Evolutionary conservation across 2,888 invertebrate genomes (phyloP), one percentile per base, ranked within the genome.

Genomic region (Azorinus chamasolen): DNA sequence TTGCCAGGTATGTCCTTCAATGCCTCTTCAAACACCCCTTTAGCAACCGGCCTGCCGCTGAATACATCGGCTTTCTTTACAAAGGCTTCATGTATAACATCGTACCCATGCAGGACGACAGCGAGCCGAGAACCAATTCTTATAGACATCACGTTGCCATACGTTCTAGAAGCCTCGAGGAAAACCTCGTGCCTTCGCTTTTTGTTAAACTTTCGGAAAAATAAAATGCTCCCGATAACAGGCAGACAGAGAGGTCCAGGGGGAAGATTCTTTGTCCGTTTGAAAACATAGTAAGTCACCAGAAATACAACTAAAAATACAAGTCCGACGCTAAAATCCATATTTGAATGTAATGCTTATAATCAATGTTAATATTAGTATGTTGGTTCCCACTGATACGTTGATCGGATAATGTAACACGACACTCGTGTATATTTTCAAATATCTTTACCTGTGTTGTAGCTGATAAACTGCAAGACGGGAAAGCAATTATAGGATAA

Each of bases 141-240:
- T 8, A 77, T 45, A n/a, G 75, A 32, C 50, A 64, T 81, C 2
- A 85, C 45, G 10, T 72, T 64, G 0, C 84, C 84, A 37, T 83
- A 74, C 39, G 63, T 41, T 27, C 41, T 25, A 5, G 48, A 37
- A 20, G 69, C n/a, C 16, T 76, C 61, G 25, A 20, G 37, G 43
- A 80, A 24, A n/a, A 51, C 18, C 48, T 54, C 24, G 24, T 76
- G 64, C 16, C 54, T 54, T 32, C 64, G 45, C 2, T 22, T 37
- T 16, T 58, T 41, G 3, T 57, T 20, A 0, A 73, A 16, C 43
- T 68, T 61, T 12, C 39, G 24, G 20, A 72, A 8, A 3, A 71
- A 39, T 1, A 27, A 32, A 10, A 58, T 3, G 12, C 63, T 61
- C 1, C 68, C 64, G 2, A 77, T 22, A 2, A 69, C 8, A 0